Conservation (phyloP, 2,888 invertebrate species). For the Thera britannica region DNA sequence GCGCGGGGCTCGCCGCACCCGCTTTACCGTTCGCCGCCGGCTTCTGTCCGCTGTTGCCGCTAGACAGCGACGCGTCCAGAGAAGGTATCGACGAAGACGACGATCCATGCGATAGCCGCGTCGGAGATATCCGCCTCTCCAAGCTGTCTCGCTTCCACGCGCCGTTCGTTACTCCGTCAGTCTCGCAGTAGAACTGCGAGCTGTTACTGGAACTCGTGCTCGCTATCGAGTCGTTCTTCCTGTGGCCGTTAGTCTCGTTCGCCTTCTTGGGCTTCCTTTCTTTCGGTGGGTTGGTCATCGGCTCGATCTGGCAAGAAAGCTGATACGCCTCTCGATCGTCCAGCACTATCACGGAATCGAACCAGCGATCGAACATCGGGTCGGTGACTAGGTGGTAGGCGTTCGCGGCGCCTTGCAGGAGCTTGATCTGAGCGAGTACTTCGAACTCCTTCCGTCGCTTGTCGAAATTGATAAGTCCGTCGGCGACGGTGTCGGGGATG, state of each 20-base stretch:
- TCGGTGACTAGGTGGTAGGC: slow-evolving; percentile 96
- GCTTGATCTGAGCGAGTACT: slow-evolving; percentile 97
- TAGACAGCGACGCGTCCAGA: slow-evolving; percentile 90
- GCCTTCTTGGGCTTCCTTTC: slow-evolving; percentile 76
- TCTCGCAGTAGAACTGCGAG: slow-evolving; percentile 95
- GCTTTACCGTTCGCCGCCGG: slow-evolving; percentile 69
- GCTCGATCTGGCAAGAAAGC: slow-evolving; percentile 95
- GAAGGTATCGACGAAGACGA: slow-evolving; percentile 91
- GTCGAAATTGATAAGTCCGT: slow-evolving; percentile 98
- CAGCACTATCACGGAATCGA: slow-evolving; percentile 94
- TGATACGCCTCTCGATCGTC: slow-evolving; percentile 97
- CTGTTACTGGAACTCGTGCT: slow-evolving; percentile 94
- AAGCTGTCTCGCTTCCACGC: slow-evolving; percentile 92
- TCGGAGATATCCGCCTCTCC: slow-evolving; percentile 91
- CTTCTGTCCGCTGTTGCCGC: slow-evolving; percentile 86
- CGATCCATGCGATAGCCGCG: slow-evolving; percentile 91
- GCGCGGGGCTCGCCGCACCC: slow-evolving; percentile 79
- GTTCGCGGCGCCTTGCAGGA: slow-evolving; percentile 97
- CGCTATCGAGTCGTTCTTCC: slow-evolving; percentile 96
- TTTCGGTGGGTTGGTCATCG: slow-evolving; percentile 84
- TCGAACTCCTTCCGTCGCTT: slow-evolving; percentile 99
- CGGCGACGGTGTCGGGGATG: slow-evolving; percentile 92
- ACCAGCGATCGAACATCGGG: slow-evolving; percentile 97
- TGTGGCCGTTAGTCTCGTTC: slow-evolving; percentile 90
- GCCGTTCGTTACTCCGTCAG: slow-evolving; percentile 86